phyloP scores from a whole-genome alignment of 92 coral and sea anemone genomes.

The Paragorgia papillata region DNA sequence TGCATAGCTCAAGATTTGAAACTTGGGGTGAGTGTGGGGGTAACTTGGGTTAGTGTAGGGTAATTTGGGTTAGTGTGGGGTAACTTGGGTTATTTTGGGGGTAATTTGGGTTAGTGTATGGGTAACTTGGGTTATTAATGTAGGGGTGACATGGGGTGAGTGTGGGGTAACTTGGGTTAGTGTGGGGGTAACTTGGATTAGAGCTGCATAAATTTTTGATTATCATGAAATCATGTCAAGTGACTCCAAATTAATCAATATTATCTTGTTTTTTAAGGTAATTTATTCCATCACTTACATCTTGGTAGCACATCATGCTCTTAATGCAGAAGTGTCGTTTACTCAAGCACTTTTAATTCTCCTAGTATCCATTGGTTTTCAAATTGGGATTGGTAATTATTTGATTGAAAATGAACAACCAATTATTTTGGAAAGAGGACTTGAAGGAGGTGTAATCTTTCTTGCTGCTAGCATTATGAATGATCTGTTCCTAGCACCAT shows the following conservation, averaged over 20 bases:
- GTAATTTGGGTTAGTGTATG: too few relatives aligned
- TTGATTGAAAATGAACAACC: constrained; percentile 66
- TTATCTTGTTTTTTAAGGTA: constrained; percentile 56
- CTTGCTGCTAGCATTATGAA: constrained; percentile 64
- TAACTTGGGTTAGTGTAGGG: constrained; percentile 28
- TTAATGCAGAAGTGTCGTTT: constrained; percentile 53
- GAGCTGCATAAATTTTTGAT: too few relatives aligned
- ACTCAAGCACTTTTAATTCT: constrained; percentile 63
- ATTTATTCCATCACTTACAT: constrained; percentile 71
- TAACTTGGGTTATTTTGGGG: too few relatives aligned
- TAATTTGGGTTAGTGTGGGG: too few relatives aligned
- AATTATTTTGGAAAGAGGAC: constrained; percentile 45
- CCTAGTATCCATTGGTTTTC: constrained; percentile 63
- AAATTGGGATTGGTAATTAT: constrained; percentile 60
- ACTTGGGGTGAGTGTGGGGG: constrained; percentile 93
- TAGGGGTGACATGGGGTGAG: too few relatives aligned
- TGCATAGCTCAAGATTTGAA: constrained; percentile 89
- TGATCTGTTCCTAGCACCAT: constrained; percentile 74
- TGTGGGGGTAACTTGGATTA: too few relatives aligned
- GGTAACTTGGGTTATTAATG: too few relatives aligned
- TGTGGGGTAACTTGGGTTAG: too few relatives aligned
- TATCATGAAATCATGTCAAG: too few relatives aligned
- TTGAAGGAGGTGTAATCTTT: constrained; percentile 79
- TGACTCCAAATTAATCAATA: not conserved
- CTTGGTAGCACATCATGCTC: constrained; percentile 68